Percentiles rank a stretch among this genome's conserved stretches.
These are phyloP conservation scores for Stomorhina lunata DNA, from an alignment of 2,888 invertebrate genomes.

Conservation along the genomic window DNA sequence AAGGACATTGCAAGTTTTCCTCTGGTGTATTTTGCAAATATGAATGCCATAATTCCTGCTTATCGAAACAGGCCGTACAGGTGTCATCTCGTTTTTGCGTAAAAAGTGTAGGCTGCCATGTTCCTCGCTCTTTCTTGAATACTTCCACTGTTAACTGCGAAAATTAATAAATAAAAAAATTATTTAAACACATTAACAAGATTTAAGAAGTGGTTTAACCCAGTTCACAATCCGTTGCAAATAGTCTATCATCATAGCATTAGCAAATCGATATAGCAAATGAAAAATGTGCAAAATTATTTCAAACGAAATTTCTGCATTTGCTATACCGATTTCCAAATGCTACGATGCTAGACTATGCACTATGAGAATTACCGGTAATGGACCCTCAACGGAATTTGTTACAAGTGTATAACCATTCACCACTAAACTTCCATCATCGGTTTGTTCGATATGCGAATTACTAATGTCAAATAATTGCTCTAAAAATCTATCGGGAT, in stretches of 20 bases:
- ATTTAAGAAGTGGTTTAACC: no score
- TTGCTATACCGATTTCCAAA: no score
- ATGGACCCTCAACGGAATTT: neutral
- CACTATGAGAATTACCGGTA: conserved; percentile 13
- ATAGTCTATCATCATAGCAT: no score
- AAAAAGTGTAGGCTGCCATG: conserved; percentile 33
- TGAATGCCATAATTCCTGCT: conserved; percentile 11
- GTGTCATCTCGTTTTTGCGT: conserved; percentile 2
- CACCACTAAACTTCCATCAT: conserved; percentile 13
- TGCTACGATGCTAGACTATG: no score
- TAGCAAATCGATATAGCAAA: no score
- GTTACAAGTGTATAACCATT: neutral
- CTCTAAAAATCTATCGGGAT: conserved; percentile 32
- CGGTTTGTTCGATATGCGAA: neutral
- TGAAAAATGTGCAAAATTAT: no score
- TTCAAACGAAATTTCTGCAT: no score
- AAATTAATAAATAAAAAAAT: neutral
- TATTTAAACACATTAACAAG: no score
- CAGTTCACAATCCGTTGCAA: no score
- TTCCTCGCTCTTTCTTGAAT: conserved; percentile 29
- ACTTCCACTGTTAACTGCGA: conserved; percentile 11
- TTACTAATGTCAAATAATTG: conserved; percentile 11
- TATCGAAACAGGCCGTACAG: conserved; percentile 18
- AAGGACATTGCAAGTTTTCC: conserved; percentile 33
- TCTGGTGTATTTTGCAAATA: conserved; percentile 35